These are phyloP conservation scores for Meteorus sp. DNA, from an alignment of 1,140 invertebrate genomes.

Conservation along the genomic window DNA sequence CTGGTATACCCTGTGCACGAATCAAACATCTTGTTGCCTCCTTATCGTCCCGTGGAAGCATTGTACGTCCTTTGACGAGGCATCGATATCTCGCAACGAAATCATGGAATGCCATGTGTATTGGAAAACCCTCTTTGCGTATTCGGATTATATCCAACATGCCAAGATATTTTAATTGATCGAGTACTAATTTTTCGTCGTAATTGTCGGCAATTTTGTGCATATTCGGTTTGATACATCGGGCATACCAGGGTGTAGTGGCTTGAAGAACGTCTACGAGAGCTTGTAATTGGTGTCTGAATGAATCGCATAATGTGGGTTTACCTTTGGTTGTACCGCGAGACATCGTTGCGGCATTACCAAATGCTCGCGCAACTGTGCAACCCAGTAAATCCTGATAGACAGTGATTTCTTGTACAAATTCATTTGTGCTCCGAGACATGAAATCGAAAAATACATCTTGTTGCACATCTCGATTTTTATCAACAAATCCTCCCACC, in stretches of 20 bases:
- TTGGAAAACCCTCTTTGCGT: slow-evolving; percentile 88
- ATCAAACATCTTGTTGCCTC: slow-evolving; percentile 66
- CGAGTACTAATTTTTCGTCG: slow-evolving; percentile 80
- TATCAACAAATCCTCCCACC: slow-evolving; percentile 94
- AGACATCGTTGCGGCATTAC: slow-evolving; percentile 69
- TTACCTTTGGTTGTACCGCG: slow-evolving; percentile 88
- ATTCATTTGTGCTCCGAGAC: slow-evolving; percentile 81
- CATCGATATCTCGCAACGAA: slow-evolving; percentile 83
- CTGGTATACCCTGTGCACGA: slow-evolving; percentile 63
- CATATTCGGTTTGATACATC: slow-evolving; percentile 94
- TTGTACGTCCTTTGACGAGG: slow-evolving; percentile 55
- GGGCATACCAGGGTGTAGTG: slow-evolving; percentile 93
- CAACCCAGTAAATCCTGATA: slow-evolving; percentile 68
- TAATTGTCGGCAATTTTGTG: slow-evolving; percentile 84
- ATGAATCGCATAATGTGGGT: slow-evolving; percentile 91
- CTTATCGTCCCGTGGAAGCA: slow-evolving; percentile 50
- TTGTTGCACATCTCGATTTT: slow-evolving; percentile 94
- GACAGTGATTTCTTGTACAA: slow-evolving; percentile 85
- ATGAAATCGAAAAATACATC: slow-evolving; percentile 94
- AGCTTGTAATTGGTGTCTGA: slow-evolving; percentile 87
- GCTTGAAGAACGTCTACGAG: slow-evolving; percentile 89
- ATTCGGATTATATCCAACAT: slow-evolving; percentile 97
- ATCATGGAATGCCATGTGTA: slow-evolving; percentile 78
- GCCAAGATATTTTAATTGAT: slow-evolving; percentile 90
- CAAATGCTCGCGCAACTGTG: slow-evolving; percentile 45